Evolutionary conservation across 2,888 invertebrate species (phyloP).

Genomic region (Xanthia togata): DNA sequence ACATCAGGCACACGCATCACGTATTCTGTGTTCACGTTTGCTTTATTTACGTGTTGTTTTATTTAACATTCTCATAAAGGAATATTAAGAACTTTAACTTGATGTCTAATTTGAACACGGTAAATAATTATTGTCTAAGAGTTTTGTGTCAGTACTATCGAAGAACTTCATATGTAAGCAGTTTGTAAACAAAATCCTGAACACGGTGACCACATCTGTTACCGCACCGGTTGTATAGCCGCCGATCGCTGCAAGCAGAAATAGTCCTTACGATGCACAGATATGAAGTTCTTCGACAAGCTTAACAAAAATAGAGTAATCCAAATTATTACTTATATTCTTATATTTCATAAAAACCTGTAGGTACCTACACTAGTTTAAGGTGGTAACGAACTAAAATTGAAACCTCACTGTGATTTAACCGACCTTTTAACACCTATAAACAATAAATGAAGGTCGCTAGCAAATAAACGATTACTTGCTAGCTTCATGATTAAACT

Average conservation of each 20-base stretch:
- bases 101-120: background rate
- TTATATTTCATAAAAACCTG: background rate
- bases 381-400: background rate
- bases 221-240: too few relatives aligned
- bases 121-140: background rate
- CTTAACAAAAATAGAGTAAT: too few relatives aligned
- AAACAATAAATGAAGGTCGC: conserved; percentile 36
- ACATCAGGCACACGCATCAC: conserved; percentile 15
- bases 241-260: too few relatives aligned
- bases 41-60: conserved; percentile 16
- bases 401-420: background rate
- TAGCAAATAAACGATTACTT: conserved; percentile 50
- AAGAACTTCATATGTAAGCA: too few relatives aligned
- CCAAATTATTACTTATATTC: background rate
- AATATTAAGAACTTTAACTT: background rate
- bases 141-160: background rate
- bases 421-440: conserved; percentile 43
- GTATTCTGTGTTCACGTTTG: background rate
- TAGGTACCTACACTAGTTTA: background rate
- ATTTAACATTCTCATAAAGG: background rate
- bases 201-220: too few relatives aligned
- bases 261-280: too few relatives aligned
- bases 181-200: too few relatives aligned
- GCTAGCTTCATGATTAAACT: conserved; percentile 46
- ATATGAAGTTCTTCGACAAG: too few relatives aligned